Base-by-base conservation (phyloP, 2,888 invertebrate species). In the Dermolepida albohirtum region DNA sequence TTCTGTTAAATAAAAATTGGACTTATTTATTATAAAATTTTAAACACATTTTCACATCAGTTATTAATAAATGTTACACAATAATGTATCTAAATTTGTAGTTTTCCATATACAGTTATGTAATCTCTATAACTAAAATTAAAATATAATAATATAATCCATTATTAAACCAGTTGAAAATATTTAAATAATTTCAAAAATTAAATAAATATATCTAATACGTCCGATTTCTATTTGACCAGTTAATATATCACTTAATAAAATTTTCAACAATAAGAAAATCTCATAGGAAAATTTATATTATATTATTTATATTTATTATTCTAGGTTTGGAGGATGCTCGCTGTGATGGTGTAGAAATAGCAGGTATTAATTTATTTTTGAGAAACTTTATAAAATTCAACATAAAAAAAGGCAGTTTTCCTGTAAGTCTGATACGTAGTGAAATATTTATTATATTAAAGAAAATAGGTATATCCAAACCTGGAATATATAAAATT, bases 321-420 rank as follows among this genome's bases (percentile, higher is more conserved):
- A 47, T 59, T 59, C 59, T 59, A 59, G 59, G 59, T 59, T 59
- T 59, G 59, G 59, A 59, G 41, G 59, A 59, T 59, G 59, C 47
- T 29, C 59, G 59, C 59, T 59, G 29, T 59, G 59, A 59, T 41
- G 59, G 59, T 59, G 44, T 59, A 59, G 59, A 59, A 59, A 27
- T 47, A 59, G 59, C 59, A 59, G 59, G 59, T 59, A 59, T 59
- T 44, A 47, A 14, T 59, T 59, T 29, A 16, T 54, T 54, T 43
- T 47, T 44, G 47, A 47, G 47, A 59, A 47, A 44, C 29, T 47
- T 14, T 29, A 8, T 6, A 6, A 34, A 34, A 34, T 34, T 34
- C 34, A 34, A 34, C 34, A 34, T 34, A 10, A 34, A 34, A 29
- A 34, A 34, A 34, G 34, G 34, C 2, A 34, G 34, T 34, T 34